Evolutionary conservation across 2,113 vertebrate genomes (phyloP).

Genomic region (Chaetodon auriga): DNA sequence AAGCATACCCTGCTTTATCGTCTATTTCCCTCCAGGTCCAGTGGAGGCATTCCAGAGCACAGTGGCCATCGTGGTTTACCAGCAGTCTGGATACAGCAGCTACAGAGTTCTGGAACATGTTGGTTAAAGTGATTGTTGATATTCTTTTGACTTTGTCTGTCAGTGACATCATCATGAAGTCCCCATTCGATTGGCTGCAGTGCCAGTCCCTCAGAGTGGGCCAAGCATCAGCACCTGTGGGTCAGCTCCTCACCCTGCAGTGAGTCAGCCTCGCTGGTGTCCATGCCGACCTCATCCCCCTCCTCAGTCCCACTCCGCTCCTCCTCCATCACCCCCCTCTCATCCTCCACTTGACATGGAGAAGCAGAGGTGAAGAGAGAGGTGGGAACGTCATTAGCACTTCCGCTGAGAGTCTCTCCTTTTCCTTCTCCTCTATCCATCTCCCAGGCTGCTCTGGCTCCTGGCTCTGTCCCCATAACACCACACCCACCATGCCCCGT

Average conservation of each 20-base stretch:
- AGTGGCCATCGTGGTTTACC: background rate
- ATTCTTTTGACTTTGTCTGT: background rate
- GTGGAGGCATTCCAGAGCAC: background rate
- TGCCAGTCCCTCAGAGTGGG: background rate
- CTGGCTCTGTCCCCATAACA: background rate
- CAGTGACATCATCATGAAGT: background rate
- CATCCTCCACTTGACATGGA: conserved; percentile 12
- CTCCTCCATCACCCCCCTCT: conserved; percentile 22
- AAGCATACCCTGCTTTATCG: no score
- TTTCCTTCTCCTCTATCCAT: conserved; percentile 28
- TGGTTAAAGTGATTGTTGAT: background rate
- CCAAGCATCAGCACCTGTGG: conserved; percentile 62
- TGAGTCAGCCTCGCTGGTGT: conserved; percentile 25
- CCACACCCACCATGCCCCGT: background rate
- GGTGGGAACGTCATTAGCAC: background rate
- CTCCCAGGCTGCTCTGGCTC: background rate
- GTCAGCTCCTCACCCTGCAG: conserved; percentile 34
- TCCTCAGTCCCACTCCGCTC: background rate
- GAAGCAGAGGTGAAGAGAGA: background rate
- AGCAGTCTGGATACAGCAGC: conserved; percentile 13
- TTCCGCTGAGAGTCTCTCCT: conserved; percentile 8
- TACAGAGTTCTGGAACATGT: background rate
- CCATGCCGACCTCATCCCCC: conserved; percentile 40
- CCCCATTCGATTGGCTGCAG: conserved; percentile 14
- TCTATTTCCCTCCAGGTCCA: no score